Conservation (phyloP, 1,140 invertebrate genomes). For the Eubasilissa regina region DNA sequence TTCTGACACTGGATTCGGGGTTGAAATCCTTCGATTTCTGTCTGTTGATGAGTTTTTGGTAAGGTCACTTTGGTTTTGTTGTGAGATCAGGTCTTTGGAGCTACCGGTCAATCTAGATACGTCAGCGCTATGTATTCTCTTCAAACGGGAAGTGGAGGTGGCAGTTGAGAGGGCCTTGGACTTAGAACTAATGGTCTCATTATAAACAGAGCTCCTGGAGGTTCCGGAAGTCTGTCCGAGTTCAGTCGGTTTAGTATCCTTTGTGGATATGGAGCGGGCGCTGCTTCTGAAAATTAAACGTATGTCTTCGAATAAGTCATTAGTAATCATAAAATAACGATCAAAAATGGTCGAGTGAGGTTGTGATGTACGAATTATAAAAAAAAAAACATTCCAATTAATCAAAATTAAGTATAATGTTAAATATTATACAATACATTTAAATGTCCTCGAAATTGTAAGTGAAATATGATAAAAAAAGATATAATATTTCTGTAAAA, state of each 20-base stretch:
- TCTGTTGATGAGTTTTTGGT: conserved; percentile 10
- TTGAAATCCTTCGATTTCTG: neutral
- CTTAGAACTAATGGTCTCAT: conserved; percentile 52
- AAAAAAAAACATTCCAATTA: no score
- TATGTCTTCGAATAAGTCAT: no score
- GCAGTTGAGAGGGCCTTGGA: conserved; percentile 32
- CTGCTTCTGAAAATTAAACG: conserved; percentile 38
- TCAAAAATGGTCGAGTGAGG: no score
- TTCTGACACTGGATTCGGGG: conserved; percentile 1
- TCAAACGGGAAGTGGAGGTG: conserved; percentile 10
- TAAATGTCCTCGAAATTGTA: no score
- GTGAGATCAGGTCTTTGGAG: conserved; percentile 24
- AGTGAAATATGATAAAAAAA: no score
- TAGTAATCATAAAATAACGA: no score
- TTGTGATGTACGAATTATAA: no score
- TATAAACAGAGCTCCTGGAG: conserved; percentile 33
- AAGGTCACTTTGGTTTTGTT: conserved; percentile 29
- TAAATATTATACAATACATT: no score
- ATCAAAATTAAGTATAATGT: no score
- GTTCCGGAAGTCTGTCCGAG: neutral
- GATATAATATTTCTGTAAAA: no score
- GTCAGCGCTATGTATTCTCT: conserved; percentile 10
- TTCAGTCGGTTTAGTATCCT: conserved; percentile 2
- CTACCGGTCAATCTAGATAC: conserved; percentile 11
- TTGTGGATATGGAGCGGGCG: conserved; percentile 14